Evolutionary conservation across 2,113 vertebrate species (phyloP).

Genomic region (Melanostigma gelatinosum): DNA sequence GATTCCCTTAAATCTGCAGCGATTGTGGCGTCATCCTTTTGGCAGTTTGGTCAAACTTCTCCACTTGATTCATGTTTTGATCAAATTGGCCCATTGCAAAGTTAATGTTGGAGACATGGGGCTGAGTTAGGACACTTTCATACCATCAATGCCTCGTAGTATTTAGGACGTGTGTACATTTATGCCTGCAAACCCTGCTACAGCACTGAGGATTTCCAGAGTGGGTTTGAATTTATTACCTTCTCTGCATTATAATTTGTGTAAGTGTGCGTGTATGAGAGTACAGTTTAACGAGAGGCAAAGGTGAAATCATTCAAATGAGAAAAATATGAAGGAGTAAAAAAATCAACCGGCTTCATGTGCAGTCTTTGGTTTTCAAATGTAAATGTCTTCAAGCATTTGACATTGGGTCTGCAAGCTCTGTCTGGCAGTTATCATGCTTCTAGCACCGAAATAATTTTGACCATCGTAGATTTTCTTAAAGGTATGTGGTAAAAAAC

Average conservation of each 20-base stretch:
- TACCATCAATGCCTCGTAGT: not conserved
- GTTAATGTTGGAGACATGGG: conserved; percentile 1
- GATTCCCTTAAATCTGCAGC: not conserved
- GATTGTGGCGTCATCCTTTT: not conserved
- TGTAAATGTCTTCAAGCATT: not conserved
- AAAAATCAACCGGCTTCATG: not conserved
- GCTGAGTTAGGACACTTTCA: conserved; percentile 9
- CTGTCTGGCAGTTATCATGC: not conserved
- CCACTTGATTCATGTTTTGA: not conserved
- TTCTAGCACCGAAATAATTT: not conserved
- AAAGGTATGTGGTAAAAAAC: not conserved
- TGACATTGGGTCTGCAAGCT: not conserved
- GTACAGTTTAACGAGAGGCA: conserved; percentile 1
- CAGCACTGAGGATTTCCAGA: conserved; percentile 29
- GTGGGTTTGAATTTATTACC: conserved; percentile 18
- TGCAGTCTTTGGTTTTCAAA: not conserved
- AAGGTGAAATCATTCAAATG: conserved; percentile 13
- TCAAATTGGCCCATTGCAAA: not conserved
- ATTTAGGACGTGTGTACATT: conserved; percentile 35
- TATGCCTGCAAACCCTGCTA: conserved; percentile 8
- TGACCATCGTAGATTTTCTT: not conserved
- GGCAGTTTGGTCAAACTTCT: conserved; percentile 3
- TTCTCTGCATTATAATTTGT: conserved; percentile 23
- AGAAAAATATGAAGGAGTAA: too few species aligned
- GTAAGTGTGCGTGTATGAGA: not conserved